Percentiles rank a stretch among this genome's conserved stretches.
phyloP scores from a whole-genome alignment of 2,113 vertebrate species.

The Gymnocephalus cernua region DNA sequence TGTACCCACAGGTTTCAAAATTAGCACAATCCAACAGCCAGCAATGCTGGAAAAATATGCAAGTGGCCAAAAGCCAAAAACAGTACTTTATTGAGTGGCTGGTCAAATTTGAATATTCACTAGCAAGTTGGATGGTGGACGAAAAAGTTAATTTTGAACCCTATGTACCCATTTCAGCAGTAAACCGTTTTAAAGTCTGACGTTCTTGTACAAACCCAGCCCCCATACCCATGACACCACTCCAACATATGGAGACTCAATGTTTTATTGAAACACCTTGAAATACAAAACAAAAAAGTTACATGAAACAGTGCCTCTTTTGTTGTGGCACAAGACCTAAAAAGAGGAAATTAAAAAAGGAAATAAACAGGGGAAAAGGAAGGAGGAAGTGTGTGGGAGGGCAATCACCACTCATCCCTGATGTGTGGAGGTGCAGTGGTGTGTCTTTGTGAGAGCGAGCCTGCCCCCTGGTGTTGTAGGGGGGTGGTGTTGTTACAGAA shows the following conservation, averaged over 20 bases:
- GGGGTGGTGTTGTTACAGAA: constrained; percentile 74
- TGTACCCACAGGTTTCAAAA: no score
- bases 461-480: constrained; percentile 71
- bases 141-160: no score
- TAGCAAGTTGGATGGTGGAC: no score
- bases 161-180: neutral
- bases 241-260: constrained; percentile 76
- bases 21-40: no score
- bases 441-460: constrained; percentile 69
- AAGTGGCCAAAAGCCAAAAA: no score
- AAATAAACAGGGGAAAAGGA: constrained; percentile 52
- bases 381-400: constrained; percentile 59
- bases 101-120: no score
- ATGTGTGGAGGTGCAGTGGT: constrained; percentile 77
- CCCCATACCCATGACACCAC: constrained; percentile 57
- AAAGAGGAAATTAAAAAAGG: constrained; percentile 66
- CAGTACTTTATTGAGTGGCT: no score
- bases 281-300: constrained; percentile 87
- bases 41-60: no score
- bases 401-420: constrained; percentile 81
- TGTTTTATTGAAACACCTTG: constrained; percentile 83
- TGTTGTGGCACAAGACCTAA: constrained; percentile 69
- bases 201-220: constrained; percentile 12
- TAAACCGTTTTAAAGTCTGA: neutral
- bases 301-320: constrained; percentile 75